Percentiles rank a stretch among this genome's conserved stretches.
phyloP scores from a whole-genome alignment of 2,797 vertebrate genomes.

The Trichosurus vulpecula region DNA sequence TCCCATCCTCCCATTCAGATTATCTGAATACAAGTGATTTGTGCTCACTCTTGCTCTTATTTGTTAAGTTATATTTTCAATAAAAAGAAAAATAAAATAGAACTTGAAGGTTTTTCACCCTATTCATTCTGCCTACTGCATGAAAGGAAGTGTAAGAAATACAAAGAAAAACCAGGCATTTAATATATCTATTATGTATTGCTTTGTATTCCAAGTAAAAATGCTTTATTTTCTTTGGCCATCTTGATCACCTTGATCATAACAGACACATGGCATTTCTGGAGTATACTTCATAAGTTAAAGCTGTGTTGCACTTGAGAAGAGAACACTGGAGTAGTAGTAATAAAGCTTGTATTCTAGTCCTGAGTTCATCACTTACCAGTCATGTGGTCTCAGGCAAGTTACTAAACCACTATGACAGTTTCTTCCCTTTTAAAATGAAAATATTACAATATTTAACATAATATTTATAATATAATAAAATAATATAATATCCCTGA shows the following conservation, averaged over 20 bases:
- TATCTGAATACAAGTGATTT: slow-evolving; percentile 55
- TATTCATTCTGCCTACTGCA: background rate
- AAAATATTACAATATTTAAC: slow-evolving; percentile 28
- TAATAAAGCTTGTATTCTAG: background rate
- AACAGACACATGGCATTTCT: background rate
- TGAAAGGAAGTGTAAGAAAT: background rate
- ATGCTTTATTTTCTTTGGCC: background rate
- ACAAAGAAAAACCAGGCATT: background rate
- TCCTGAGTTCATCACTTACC: slow-evolving; percentile 32
- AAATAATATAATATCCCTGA: background rate
- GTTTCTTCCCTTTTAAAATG: slow-evolving; percentile 36
- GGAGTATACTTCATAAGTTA: background rate
- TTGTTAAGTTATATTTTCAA: slow-evolving; percentile 35
- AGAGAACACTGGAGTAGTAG: background rate
- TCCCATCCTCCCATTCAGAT: slow-evolving; percentile 39
- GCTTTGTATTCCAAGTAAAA: background rate
- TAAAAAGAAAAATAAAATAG: slow-evolving; percentile 39
- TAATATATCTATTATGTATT: background rate
- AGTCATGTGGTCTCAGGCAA: slow-evolving; percentile 40
- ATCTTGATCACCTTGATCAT: background rate
- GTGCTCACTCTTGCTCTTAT: background rate
- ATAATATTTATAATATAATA: too few relatives aligned
- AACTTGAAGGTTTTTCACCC: slow-evolving; percentile 25
- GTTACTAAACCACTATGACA: slow-evolving; percentile 11
- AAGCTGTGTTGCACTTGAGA: background rate